Evolutionary conservation across 2,888 invertebrate genomes (phyloP).

Genomic region (Formica aserva): DNA sequence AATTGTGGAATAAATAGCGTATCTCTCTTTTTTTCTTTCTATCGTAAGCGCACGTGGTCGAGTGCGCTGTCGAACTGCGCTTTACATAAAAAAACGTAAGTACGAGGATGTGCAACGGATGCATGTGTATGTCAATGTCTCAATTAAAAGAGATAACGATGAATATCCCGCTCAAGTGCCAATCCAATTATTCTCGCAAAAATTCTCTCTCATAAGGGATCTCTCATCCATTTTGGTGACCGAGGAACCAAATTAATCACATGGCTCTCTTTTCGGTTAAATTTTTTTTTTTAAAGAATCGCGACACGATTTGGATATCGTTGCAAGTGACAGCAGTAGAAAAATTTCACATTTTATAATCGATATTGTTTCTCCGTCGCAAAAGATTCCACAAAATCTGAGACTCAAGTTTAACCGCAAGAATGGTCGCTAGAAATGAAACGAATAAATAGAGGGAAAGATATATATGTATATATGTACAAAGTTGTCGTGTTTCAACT

Average conservation of each 20-base stretch:
- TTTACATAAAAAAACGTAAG: conserved; percentile 19
- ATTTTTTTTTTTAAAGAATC: conserved; percentile 9
- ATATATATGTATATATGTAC: conserved; percentile 4
- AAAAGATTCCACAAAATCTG: neutral
- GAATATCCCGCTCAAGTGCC: conserved; percentile 55
- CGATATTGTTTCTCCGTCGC: neutral
- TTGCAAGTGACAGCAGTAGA: neutral
- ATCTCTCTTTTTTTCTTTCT: neutral
- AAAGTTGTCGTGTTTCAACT: conserved; percentile 35
- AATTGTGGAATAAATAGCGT: conserved; percentile 30
- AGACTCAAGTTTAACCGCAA: neutral
- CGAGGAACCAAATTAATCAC: conserved; percentile 2
- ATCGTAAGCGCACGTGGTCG: neutral
- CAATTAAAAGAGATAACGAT: conserved; percentile 71
- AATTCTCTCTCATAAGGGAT: conserved; percentile 11
- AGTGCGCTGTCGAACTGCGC: conserved; percentile 30
- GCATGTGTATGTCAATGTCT: conserved; percentile 40
- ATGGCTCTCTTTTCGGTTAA: neutral
- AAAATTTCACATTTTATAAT: neutral
- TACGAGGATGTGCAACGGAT: neutral
- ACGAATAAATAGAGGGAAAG: conserved; percentile 22
- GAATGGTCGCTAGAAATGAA: neutral
- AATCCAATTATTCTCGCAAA: conserved; percentile 67
- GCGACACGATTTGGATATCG: neutral
- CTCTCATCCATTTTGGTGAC: conserved; percentile 58